Evolutionary conservation across 2,888 invertebrate genomes (phyloP), one percentile per base, ranked within the genome.

Genomic region (Eupithecia dodoneata): DNA sequence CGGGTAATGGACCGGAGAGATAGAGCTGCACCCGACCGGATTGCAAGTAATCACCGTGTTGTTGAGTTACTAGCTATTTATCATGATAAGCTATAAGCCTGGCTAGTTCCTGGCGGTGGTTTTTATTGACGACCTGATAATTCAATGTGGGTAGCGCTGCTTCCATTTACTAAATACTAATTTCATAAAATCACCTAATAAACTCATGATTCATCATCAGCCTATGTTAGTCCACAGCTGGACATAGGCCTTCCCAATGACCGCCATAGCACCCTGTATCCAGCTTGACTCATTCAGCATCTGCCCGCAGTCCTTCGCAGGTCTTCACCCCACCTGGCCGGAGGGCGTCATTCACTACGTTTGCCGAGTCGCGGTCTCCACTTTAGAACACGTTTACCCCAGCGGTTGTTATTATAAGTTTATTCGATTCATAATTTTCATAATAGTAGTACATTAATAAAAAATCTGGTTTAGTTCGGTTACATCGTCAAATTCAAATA

Each of bases 1-100:
- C 85, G 84, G 87, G 87, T 89, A 90, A 91, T 91, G 90, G 88
- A 85, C 85, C 85, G 87, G 71, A 45, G 66, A 76, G 80, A 73
- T 77, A 82, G 72, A 80, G 78, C 80, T 80, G 80, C 82, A 76
- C 65, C 71, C 42, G 66, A 15, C 13, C 66, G 41, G 66, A 42
- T 69, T 70, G 67, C 67, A 69, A 69, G 67, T 70, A 70, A 70
- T 47, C 45, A 70, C 18, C 30, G 5, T 69, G 45, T 45, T 45
- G 45, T 18, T 12, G 44, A 47, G 13, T 45, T n/a, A 18, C 47
- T 1, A 47, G 0, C 70, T 45, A 70, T 70, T 42, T 30, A 70
- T 70, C 70, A 70, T 45, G 70, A 47, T 69, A 69, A n/a, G 9
- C 4, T 9, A 44, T n/a, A 72, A 72, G 72, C 47, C 72, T 41